Percentiles rank a stretch among this genome's conserved stretches.
phyloP scores from a whole-genome alignment of 2,888 invertebrate genomes.

The Trachelus iudaicus region DNA sequence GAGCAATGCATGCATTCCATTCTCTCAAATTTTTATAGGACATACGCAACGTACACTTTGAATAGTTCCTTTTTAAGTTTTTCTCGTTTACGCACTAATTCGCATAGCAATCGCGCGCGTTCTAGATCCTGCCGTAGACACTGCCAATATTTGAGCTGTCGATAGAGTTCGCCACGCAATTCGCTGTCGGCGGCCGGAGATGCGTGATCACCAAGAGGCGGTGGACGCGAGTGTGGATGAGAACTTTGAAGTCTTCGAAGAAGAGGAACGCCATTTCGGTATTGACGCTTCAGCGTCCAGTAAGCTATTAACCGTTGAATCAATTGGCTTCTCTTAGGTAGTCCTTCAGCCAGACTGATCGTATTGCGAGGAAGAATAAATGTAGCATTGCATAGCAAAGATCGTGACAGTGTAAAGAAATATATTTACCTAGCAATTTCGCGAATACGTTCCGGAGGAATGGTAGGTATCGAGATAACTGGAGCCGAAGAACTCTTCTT shows the following conservation, averaged over 20 bases:
- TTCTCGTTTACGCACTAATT: constrained; percentile 94
- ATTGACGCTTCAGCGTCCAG: constrained; percentile 96
- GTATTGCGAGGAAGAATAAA: constrained; percentile 12
- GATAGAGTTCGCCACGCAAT: constrained; percentile 76
- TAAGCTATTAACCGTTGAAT: constrained; percentile 92
- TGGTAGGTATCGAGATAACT: constrained; percentile 92
- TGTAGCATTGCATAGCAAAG: background rate
- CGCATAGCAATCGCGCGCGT: constrained; percentile 89
- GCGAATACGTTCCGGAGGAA: constrained; percentile 88
- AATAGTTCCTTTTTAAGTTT: constrained; percentile 91
- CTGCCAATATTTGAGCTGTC: constrained; percentile 94
- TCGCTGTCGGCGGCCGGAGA: constrained; percentile 60
- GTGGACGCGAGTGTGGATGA: constrained; percentile 59
- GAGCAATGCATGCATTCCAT: too few relatives aligned
- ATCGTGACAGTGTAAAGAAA: constrained; percentile 10
- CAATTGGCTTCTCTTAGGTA: constrained; percentile 84
- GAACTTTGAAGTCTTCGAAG: constrained; percentile 82
- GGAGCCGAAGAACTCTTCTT: constrained; percentile 92
- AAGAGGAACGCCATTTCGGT: constrained; percentile 95
- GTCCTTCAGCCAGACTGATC: constrained; percentile 57
- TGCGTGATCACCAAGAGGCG: constrained; percentile 49
- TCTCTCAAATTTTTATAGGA: background rate
- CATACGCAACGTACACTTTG: constrained; percentile 69
- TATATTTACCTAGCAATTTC: constrained; percentile 85
- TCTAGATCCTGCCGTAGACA: constrained; percentile 94